Evolutionary conservation across 2,113 vertebrate genomes (phyloP), one percentile per base, ranked within the genome.

Genomic region (Gymnorhina tibicen): DNA sequence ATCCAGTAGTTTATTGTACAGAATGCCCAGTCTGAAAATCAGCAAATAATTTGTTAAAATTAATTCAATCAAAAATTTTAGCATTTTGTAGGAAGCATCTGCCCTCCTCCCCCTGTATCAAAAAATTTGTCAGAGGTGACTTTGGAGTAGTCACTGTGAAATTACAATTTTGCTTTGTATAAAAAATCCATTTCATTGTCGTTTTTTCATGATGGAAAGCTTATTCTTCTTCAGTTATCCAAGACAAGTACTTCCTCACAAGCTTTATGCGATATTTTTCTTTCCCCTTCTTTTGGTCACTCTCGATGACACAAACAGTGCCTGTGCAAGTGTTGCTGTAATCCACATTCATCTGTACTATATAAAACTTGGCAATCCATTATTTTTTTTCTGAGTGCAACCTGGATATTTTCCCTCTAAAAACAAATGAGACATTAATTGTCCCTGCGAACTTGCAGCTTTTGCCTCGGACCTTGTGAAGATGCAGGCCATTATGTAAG

Each of bases 91-190:
- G 21, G 13, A 72, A 28, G 7, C 13, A n/a, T 50, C 19, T 82
- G 7, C 6, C 7, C 5, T 52, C 14, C 3, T 35, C 3, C 17
- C 2, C 3, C 7, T 14, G 1, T 69, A 20, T 53, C 32, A 78
- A 83, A n/a, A 70, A 74, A 83, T 80, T 27, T 37, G 30, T 7
- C 33, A 74, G 33, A 67, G 15, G 11, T 68, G 37, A 42, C 23
- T 69, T 56, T 64, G 44, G 30, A 68, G 41, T 58, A 64, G 63
- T 56, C n/a, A 69, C 30, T 7, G 8, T 42, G 14, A 32, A 87
- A 81, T 19, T 53, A 58, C n/a, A 37, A 13, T 35, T 92, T 67
- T 91, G 7, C 52, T 82, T 75, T 70, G 17, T 66, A 50, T 52
- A 49, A 66, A 47, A 90, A 78, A 7, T 60, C 14, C 4, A 28